These are phyloP conservation scores for Nematostella vectensis DNA, from an alignment of 92 coral and sea anemone species.

Conservation along the genomic window DNA sequence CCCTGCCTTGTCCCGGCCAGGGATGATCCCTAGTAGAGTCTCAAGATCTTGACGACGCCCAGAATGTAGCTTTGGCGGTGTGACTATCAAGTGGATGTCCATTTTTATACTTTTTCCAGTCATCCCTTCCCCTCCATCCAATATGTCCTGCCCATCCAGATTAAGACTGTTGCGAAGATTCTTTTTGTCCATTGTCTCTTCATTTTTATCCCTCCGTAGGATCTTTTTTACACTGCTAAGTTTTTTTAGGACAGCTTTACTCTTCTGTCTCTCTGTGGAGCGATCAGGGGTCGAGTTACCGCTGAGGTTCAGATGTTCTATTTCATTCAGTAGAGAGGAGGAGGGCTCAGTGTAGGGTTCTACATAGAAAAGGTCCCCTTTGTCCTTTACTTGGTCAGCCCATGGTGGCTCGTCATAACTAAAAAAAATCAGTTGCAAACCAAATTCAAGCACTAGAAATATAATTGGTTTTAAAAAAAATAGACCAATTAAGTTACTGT, in stretches of 20 bases:
- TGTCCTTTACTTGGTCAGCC: constrained; percentile 84
- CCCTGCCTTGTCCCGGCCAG: constrained; percentile 75
- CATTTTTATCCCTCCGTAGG: constrained; percentile 60
- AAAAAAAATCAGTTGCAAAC: background rate
- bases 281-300: constrained; percentile 19
- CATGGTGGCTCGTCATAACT: constrained; percentile 96
- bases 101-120: constrained; percentile 44
- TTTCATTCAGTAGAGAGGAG: constrained; percentile 39
- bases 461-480: background rate
- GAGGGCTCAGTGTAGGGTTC: constrained; percentile 69
- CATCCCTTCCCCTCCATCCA: constrained; percentile 20
- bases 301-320: constrained; percentile 52
- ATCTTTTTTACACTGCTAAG: constrained; percentile 72
- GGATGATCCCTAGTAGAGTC: constrained; percentile 85
- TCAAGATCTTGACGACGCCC: constrained; percentile 76
- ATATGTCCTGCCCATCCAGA: constrained; percentile 31
- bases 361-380: constrained; percentile 91
- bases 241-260: constrained; percentile 63
- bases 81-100: constrained; percentile 75
- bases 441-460: background rate
- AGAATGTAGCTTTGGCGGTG: constrained; percentile 77
- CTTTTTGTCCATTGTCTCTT: constrained; percentile 56
- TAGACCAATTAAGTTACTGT: constrained; percentile 4
- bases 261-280: constrained; percentile 47
- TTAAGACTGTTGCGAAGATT: constrained; percentile 42